Percentiles rank a stretch among this genome's conserved stretches.
Conservation (phyloP, 2,888 invertebrate genomes). For the Mythimna albipuncta region DNA sequence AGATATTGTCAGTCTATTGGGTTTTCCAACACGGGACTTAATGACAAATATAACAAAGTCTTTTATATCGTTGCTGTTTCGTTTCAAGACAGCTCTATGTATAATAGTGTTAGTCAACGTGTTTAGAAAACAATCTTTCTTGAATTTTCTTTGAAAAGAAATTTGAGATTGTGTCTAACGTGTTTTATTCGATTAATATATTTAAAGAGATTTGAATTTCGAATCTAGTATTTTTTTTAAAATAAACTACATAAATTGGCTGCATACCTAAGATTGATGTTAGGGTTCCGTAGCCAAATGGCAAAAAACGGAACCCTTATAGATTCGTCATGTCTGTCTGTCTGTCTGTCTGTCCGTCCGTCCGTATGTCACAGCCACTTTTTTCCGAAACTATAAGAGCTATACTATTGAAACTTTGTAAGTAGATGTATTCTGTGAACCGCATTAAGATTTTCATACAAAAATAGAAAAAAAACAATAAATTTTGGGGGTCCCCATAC, state of each 20-base stretch:
- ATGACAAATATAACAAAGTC: constrained; percentile 10
- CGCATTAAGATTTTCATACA: no score
- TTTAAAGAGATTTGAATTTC: constrained; percentile 18
- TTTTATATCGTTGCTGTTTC: background rate
- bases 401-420: no score
- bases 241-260: background rate
- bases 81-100: background rate
- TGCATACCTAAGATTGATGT: background rate
- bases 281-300: no score
- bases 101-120: background rate
- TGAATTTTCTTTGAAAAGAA: constrained; percentile 15
- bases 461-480: no score
- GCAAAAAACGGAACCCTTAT: no score
- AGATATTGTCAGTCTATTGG: background rate
- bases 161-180: constrained; percentile 17
- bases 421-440: no score
- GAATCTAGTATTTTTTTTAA: background rate
- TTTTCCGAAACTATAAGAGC: no score
- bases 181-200: constrained; percentile 15
- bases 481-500: no score
- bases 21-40: constrained; percentile 8
- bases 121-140: constrained; percentile 25
- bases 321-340: no score
- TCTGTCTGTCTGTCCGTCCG: no score
- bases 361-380: no score